Conservation (phyloP, 2,888 invertebrate genomes). For the Eristalinus sepulchralis region DNA sequence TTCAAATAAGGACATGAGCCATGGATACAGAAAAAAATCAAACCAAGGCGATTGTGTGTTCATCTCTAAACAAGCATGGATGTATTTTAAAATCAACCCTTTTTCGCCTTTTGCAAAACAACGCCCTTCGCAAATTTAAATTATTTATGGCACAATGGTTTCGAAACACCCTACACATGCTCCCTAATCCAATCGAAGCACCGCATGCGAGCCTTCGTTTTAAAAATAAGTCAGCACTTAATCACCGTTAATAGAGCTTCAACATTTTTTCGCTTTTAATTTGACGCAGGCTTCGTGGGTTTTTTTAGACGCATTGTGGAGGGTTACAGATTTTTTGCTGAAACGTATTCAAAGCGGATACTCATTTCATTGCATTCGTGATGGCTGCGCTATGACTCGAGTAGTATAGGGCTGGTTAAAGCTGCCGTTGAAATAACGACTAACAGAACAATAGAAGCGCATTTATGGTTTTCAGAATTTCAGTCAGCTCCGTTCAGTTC, state of each 20-base stretch:
- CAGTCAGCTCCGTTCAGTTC: neutral
- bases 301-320: neutral
- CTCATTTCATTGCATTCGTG: conserved; percentile 27
- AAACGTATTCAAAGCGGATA: conserved; percentile 29
- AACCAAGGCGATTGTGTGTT: neutral
- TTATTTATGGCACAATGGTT: conserved; percentile 48
- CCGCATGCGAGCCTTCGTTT: conserved; percentile 27
- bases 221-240: conserved; percentile 55
- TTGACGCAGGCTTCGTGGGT: neutral
- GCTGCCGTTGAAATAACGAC: neutral
- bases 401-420: neutral
- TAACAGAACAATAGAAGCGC: conserved; percentile 11
- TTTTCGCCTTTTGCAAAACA: conserved; percentile 24
- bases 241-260: conserved; percentile 44
- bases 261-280: conserved; percentile 6
- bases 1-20: neutral
- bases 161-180: conserved; percentile 9
- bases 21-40: conserved; percentile 1
- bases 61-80: conserved; percentile 9
- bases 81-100: neutral
- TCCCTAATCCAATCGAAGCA: neutral
- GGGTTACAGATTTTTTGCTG: neutral
- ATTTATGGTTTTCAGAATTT: conserved; percentile 36
- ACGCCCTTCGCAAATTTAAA: conserved; percentile 45
- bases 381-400: no score